Base-by-base conservation (phyloP, 2,888 invertebrate genomes). In the Pogonocherus hispidulus region DNA sequence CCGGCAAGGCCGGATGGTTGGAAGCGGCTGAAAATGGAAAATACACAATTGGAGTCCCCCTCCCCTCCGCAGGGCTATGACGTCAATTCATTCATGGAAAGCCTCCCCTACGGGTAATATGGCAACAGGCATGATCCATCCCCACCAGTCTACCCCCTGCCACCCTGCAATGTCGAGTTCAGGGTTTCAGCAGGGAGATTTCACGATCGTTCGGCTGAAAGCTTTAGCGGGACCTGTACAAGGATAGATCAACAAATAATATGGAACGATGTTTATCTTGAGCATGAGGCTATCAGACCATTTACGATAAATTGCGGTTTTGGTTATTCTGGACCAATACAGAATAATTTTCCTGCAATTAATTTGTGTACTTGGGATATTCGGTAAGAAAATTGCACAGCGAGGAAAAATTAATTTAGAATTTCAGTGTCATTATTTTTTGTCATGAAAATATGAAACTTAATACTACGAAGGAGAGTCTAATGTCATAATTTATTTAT, bases 61-160 rank as follows among this genome's bases (percentile, higher is more conserved):
- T 37, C 52, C 70, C 46, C 18, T 18, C 27, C n/a, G n/a, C 32
- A 32, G 18, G 35, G 20, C 63, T 63, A 65, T 78, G 78, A 78
- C 78, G 78, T 78, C 76, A 78, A 73, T 74, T 78, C 78, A 78
- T 78, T 78, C 78, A 78, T 76, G 66, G 73, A 75, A 70, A 52
- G 32, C 71, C 54, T 75, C 78, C 76, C 76, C 78, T 75, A 74
- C 74, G 66, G 47, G 32, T 60, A 63, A 56, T 63, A 64, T 72
- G 74, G 75, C 71, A 70, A 71, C 76, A 70, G 64, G 65, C 70
- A 71, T 54, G 68, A 51, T 65, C 68, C 69, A 71, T 46, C 65
- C 68, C 70, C 70, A 66, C 62, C 57, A 56, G 23, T 52, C 62
- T 65, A 66, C 65, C 70, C 46, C 56, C 66, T 18, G 47, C 66